These are phyloP conservation scores for Tamandua tetradactyla DNA, from an alignment of 2,797 vertebrate species.

Conservation along the genomic window DNA sequence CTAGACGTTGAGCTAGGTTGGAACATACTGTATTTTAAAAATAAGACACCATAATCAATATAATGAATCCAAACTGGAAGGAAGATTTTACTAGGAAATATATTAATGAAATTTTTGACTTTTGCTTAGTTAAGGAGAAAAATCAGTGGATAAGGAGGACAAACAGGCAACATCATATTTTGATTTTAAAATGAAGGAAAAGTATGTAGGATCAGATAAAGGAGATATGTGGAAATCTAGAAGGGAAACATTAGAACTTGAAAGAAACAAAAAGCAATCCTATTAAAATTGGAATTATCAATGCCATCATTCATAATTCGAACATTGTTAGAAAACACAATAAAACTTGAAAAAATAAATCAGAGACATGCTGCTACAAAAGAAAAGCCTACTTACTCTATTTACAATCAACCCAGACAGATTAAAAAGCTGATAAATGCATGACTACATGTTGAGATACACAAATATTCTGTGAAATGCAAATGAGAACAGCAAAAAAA, in stretches of 20 bases:
- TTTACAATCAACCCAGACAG: background rate
- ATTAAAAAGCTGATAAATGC: background rate
- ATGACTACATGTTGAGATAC: background rate
- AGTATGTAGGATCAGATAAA: background rate
- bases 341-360: conserved; percentile 10
- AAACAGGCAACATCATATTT: background rate
- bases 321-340: background rate
- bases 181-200: conserved; percentile 26
- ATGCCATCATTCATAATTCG: background rate
- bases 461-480: background rate
- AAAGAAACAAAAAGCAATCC: background rate
- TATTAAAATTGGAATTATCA: background rate
- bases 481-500: conserved; percentile 8
- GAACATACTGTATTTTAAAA: background rate
- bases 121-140: background rate
- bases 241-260: background rate
- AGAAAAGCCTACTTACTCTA: background rate
- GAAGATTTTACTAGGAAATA: background rate
- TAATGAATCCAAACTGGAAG: background rate
- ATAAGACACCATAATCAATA: background rate
- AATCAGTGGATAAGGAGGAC: background rate
- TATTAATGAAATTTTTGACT: background rate
- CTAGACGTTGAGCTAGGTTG: no score
- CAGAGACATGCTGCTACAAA: background rate
- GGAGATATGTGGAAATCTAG: background rate